phyloP scores from a whole-genome alignment of 2,888 invertebrate genomes.

The Arctia plantaginis region DNA sequence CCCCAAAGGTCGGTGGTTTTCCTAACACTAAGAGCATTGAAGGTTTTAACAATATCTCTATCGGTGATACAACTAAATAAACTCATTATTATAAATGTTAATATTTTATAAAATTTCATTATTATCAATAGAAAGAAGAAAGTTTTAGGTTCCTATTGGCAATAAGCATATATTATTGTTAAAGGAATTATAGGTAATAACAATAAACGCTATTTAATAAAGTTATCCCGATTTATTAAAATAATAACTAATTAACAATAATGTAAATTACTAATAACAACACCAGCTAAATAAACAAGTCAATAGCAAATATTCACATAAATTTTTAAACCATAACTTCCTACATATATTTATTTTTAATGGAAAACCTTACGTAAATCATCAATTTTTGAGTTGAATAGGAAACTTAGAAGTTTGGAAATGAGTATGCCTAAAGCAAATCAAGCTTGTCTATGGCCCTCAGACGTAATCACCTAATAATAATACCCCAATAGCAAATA shows the following conservation, averaged over 20 bases:
- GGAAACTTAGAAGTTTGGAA: background rate
- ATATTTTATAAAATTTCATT: too few relatives aligned
- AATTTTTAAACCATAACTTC: background rate
- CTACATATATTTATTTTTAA: background rate
- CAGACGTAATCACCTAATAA: background rate
- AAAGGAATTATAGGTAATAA: background rate
- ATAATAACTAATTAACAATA: slow-evolving; percentile 38
- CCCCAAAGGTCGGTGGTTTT: too few relatives aligned
- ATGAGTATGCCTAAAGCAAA: background rate
- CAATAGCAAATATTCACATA: slow-evolving; percentile 10
- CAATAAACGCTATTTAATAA: background rate
- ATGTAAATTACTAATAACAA: slow-evolving; percentile 31
- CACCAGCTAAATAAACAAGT: slow-evolving; percentile 34
- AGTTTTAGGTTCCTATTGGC: too few relatives aligned
- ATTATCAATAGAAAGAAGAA: too few relatives aligned
- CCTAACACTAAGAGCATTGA: too few relatives aligned
- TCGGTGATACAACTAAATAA: too few relatives aligned
- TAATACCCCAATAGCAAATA: too few relatives aligned
- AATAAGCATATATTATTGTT: too few relatives aligned
- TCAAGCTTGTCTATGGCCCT: background rate
- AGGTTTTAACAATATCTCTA: too few relatives aligned
- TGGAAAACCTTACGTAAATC: accelerated
- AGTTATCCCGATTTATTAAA: slow-evolving; percentile 41
- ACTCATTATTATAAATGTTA: too few relatives aligned
- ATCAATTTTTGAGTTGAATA: background rate